Percentiles rank a stretch among this genome's conserved stretches.
Evolutionary conservation across 2,888 invertebrate genomes (phyloP).

Genomic region (Platynereis dumerilii): DNA sequence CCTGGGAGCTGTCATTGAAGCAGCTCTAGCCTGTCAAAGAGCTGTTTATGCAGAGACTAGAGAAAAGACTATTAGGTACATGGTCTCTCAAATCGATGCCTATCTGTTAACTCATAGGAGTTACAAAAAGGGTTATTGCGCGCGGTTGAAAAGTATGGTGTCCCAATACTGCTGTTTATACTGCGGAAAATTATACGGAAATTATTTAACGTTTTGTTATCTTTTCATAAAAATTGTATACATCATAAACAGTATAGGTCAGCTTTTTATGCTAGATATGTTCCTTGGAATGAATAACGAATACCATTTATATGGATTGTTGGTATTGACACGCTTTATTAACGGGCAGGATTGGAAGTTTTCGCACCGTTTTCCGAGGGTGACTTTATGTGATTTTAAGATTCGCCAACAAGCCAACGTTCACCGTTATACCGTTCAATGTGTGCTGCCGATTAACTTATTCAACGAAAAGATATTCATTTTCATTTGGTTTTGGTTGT

Average conservation of each 20-base stretch:
- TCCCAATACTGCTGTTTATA: constrained; percentile 59
- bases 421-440: constrained; percentile 63
- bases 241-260: constrained; percentile 63
- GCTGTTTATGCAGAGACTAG: constrained; percentile 57
- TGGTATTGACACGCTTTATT: constrained; percentile 61
- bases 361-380: constrained; percentile 58
- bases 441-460: constrained; percentile 49
- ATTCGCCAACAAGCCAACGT: constrained; percentile 47
- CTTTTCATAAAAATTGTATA: constrained; percentile 62
- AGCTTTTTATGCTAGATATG: constrained; percentile 65
- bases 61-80: constrained; percentile 60
- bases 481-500: constrained; percentile 67
- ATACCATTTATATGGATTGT: constrained; percentile 63
- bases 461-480: constrained; percentile 57
- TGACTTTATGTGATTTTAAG: constrained; percentile 62
- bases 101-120: constrained; percentile 18
- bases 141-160: constrained; percentile 32
- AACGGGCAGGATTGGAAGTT: constrained; percentile 59
- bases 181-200: constrained; percentile 62
- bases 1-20: constrained; percentile 57
- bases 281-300: constrained; percentile 55
- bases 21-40: constrained; percentile 59
- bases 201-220: constrained; percentile 64
- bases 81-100: constrained; percentile 22
- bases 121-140: constrained; percentile 18